Percentiles rank a stretch among this genome's conserved stretches.
Evolutionary conservation across 2,797 vertebrate species (phyloP).

Genomic region (Danio choprae): DNA sequence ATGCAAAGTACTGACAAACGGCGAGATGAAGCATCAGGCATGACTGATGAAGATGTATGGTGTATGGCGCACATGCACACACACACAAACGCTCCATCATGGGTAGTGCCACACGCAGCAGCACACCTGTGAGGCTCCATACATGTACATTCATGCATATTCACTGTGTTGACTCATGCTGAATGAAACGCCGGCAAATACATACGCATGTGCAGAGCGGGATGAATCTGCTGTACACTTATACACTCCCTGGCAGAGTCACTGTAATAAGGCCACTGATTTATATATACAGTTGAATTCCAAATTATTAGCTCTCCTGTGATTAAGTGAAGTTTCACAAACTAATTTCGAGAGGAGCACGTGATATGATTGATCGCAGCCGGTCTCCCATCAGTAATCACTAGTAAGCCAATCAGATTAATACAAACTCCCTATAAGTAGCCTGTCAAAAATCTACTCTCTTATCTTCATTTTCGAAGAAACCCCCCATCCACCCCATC

Average conservation of each 20-base stretch:
- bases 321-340: too few relatives aligned
- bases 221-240: not conserved
- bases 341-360: too few relatives aligned
- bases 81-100: slow-evolving; percentile 27
- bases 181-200: too few relatives aligned
- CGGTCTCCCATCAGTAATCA: too few relatives aligned
- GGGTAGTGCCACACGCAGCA: slow-evolving; percentile 1
- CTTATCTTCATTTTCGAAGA: too few relatives aligned
- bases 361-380: too few relatives aligned
- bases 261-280: slow-evolving; percentile 29
- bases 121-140: slow-evolving; percentile 17
- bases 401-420: too few relatives aligned
- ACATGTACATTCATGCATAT: slow-evolving; percentile 47
- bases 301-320: too few relatives aligned
- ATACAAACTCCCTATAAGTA: too few relatives aligned
- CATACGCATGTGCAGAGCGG: slow-evolving; percentile 6
- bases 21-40: slow-evolving; percentile 47
- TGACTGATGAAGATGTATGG: slow-evolving; percentile 68
- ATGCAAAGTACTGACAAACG: slow-evolving; percentile 45
- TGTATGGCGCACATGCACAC: not conserved
- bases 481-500: too few relatives aligned
- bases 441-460: too few relatives aligned
- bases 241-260: slow-evolving; percentile 33
- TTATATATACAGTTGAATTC: too few relatives aligned
- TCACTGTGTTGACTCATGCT: not conserved